These are phyloP conservation scores for Rotaria socialis DNA, from an alignment of 2,888 invertebrate species.

Conservation along the genomic window DNA sequence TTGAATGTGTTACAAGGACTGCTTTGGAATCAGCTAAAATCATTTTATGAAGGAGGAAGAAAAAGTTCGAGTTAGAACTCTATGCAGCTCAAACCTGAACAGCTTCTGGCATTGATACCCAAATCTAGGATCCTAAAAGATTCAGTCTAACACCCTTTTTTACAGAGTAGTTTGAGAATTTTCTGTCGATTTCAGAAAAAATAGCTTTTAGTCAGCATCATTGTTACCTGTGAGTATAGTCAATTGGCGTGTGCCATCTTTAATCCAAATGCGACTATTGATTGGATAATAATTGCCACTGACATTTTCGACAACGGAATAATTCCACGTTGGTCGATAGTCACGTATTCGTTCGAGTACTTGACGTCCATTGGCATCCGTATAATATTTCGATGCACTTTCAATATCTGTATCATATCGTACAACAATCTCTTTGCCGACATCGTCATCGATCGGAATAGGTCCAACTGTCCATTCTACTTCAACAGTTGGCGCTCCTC, in stretches of 20 bases:
- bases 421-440: slow-evolving; percentile 78
- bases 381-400: slow-evolving; percentile 63
- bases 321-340: slow-evolving; percentile 67
- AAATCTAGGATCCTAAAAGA: too few relatives aligned
- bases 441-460: slow-evolving; percentile 59
- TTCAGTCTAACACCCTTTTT: too few relatives aligned
- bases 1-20: too few relatives aligned
- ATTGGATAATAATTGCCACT: slow-evolving; percentile 90
- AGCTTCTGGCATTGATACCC: too few relatives aligned
- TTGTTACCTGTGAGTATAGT: not conserved
- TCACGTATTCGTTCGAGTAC: slow-evolving; percentile 61
- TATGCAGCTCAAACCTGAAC: too few relatives aligned
- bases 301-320: slow-evolving; percentile 39
- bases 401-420: slow-evolving; percentile 65
- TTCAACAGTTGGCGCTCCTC: slow-evolving; percentile 58
- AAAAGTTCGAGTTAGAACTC: too few relatives aligned
- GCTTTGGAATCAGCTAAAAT: too few relatives aligned
- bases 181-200: slow-evolving; percentile 48
- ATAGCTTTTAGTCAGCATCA: too few relatives aligned
- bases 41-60: too few relatives aligned
- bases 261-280: slow-evolving; percentile 69
- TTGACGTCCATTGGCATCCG: slow-evolving; percentile 88
- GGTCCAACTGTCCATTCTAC: slow-evolving; percentile 61
- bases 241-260: slow-evolving; percentile 47
- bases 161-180: not conserved